Base-by-base conservation (phyloP, 2,797 vertebrate genomes). In the Phylloscopus collybita region DNA sequence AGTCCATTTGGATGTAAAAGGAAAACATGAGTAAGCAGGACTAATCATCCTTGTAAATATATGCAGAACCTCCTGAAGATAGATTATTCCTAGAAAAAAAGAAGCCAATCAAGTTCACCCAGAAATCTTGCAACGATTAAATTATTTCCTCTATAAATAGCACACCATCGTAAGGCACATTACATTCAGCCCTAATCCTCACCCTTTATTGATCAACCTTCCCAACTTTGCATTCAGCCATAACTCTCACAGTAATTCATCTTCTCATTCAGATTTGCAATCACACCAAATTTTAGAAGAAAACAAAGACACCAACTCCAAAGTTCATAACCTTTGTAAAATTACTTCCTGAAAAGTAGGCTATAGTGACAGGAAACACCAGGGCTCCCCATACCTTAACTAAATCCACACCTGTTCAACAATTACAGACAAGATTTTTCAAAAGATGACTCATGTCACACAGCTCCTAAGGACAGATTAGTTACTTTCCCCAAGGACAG, bases 361-460 rank as follows among this genome's bases (percentile, higher is more conserved):
- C 45, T 49, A 29, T 1, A 51, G 34, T 18, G 42, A 60, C 3
- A 11, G 8, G 18, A 73, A 88, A 83, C 34, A 74, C 15, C n/a
- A 50, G 36, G 20, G 40, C 25, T 73, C 42, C 50, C 42, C 45
- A n/a, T 3, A 62, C 11, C 16, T 69, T 56, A 60, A 79, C 15
- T 82, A 86, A 72, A 88, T 19, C 40, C 59, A 79, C 32, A 79
- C 2, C 29, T 53, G 59, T 50, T 45, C 40, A 72, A 50, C 38
- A 75, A 40, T 7, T 65, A 62, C 27, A 44, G 60, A 19, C 4
- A 40, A 62, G 40, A 67, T n/a, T 59, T 82, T 34, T 23, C 65
- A 14, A 11, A 85, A 9, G 13, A 38, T 10, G 9, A 26, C 13
- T 66, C 1, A 0, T 9, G 10, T 32, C 59, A 54, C 23, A n/a